These are phyloP conservation scores for Eristalinus sepulchralis DNA, from an alignment of 2,888 invertebrate genomes.

Conservation along the genomic window DNA sequence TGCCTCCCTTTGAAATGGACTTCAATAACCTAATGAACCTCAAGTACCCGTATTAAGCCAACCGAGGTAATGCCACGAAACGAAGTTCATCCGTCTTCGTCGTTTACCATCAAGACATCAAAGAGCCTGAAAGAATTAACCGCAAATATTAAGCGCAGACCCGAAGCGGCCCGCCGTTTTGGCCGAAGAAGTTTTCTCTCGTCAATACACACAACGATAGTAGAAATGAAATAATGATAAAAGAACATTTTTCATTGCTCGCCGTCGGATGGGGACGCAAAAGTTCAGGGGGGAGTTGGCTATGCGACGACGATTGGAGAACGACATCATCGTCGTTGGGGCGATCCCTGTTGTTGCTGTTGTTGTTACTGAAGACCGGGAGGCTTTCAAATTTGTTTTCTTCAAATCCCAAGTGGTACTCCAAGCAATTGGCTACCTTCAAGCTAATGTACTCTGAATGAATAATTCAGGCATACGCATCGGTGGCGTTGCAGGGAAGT, in stretches of 20 bases:
- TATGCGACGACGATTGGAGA: neutral
- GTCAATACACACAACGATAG: neutral
- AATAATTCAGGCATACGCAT: slow-evolving; percentile 41
- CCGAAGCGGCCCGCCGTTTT: neutral
- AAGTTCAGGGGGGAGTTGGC: too few relatives aligned
- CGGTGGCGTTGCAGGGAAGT: slow-evolving; percentile 2
- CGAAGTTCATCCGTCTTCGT: neutral
- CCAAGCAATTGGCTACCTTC: slow-evolving; percentile 28
- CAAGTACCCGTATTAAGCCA: slow-evolving; percentile 6
- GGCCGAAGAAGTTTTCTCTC: neutral
- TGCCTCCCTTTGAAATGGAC: neutral
- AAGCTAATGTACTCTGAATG: slow-evolving; percentile 40
- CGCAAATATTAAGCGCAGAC: slow-evolving; percentile 11
- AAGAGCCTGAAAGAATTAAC: neutral
- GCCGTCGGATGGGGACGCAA: neutral
- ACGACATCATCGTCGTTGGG: neutral
- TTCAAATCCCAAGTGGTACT: slow-evolving; percentile 2
- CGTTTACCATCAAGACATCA: slow-evolving; percentile 4
- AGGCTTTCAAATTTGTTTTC: slow-evolving; percentile 17
- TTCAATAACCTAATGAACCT: slow-evolving; percentile 31
- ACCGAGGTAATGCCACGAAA: neutral
- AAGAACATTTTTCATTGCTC: slow-evolving; percentile 7
- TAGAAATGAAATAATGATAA: slow-evolving; percentile 20
- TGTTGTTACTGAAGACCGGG: neutral
- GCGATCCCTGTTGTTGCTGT: neutral